A percentile compares a stretch with the other conserved stretches of the same genome.
phyloP scores from a whole-genome alignment of 1,140 invertebrate species.

The Teleogryllus occipitalis region DNA sequence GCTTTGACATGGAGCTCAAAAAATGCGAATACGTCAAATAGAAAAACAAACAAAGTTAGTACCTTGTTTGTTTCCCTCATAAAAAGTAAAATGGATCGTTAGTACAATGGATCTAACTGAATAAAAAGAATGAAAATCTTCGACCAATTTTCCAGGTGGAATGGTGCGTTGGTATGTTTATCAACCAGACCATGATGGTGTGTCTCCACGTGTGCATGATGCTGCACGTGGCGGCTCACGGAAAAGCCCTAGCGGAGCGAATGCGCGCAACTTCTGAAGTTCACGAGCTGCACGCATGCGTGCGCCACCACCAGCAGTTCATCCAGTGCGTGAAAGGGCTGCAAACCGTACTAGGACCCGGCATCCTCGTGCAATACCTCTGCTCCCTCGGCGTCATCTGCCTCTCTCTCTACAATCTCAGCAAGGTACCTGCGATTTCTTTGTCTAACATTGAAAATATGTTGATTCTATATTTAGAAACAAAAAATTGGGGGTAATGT shows the following conservation, averaged over 20 bases:
- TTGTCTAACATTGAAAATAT: background rate
- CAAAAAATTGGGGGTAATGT: too few species aligned
- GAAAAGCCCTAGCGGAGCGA: background rate
- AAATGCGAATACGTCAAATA: too few species aligned
- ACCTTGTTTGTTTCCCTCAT: too few species aligned
- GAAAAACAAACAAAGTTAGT: too few species aligned
- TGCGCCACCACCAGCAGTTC: background rate
- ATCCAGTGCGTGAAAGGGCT: background rate
- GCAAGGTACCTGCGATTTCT: background rate
- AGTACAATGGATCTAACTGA: too few species aligned
- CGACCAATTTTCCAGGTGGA: background rate
- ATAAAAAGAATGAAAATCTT: too few species aligned
- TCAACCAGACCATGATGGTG: background rate
- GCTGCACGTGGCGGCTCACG: background rate
- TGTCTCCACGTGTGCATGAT: background rate
- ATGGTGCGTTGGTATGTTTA: background rate
- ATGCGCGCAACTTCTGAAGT: background rate
- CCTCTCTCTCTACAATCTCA: background rate
- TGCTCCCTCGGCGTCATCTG: background rate
- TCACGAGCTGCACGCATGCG: background rate
- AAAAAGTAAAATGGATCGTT: too few species aligned
- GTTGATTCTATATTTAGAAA: too few species aligned
- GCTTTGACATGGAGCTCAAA: too few species aligned
- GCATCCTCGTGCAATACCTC: background rate
- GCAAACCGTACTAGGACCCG: background rate